Base-by-base conservation (phyloP, 2,888 invertebrate genomes). In the Dione juno region DNA sequence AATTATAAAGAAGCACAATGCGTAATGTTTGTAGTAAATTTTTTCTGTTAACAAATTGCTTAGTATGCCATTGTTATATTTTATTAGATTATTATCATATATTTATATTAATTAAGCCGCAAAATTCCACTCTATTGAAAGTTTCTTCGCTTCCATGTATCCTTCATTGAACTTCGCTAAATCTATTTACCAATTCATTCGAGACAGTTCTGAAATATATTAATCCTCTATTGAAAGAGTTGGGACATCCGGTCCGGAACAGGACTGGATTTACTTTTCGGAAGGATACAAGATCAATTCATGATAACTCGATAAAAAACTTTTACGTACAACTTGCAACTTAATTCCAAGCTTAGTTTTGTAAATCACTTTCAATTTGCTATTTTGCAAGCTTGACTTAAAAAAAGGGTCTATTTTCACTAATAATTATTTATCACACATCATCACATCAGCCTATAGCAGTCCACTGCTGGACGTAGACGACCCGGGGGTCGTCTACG, bases 211-310 rank as follows among this genome's bases (percentile, higher is more conserved):
- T 70, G 70, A 70, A 72, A 67, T 73, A 68, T 61, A 70, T 70
- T 70, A 73, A 70, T 73, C 66, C 59, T 67, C 63, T 68, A 70
- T 73, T 73, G 70, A 70, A 73, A 73, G 67, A 70, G 65, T 70
- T 70, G 67, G 67, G 21, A 41, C 16, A 28, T 45, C 37, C 53
- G 53, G 58, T 45, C 57, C 67, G 65, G 67, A 64, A 72, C 53
- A 50, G 37, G 45, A 67, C 57, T 67, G 53, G 64, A 64, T 72
- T 70, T 72, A 67, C 67, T 45, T 45, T 63, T 45, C 50, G 19
- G 40, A 64, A 64, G 64, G 64, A 40, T 64, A 50, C 40, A 21
- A 64, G 50, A 64, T 64, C 52, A 64, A 64, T 50, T 64, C 19
- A 52, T 52, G 21, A 52, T 64, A 64, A 50, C 52, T 64, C 40